Evolutionary conservation across 2,888 invertebrate genomes (phyloP).

Genomic region (Meiosimyza platycephala): DNA sequence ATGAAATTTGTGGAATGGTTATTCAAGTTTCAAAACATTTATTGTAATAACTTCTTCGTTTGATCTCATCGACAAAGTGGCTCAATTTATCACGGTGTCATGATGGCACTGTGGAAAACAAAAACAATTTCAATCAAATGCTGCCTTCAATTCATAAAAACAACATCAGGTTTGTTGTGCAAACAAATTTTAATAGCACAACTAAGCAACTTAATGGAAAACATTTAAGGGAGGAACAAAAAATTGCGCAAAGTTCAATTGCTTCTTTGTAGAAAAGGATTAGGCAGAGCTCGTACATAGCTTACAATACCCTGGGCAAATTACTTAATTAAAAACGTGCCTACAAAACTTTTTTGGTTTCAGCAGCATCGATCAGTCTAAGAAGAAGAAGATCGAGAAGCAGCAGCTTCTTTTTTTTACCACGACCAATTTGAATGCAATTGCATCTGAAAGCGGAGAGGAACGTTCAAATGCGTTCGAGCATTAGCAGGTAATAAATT

Average conservation of each 20-base stretch:
- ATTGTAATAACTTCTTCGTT: too few species aligned
- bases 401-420: background rate
- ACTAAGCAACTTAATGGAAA: background rate
- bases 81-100: conserved; percentile 39
- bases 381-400: background rate
- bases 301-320: conserved; percentile 49
- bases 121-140: too few species aligned
- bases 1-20: conserved; percentile 22
- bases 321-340: conserved; percentile 65
- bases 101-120: conserved; percentile 3
- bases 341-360: conserved; percentile 40
- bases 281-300: background rate
- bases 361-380: background rate
- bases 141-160: background rate
- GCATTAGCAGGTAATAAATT: conserved; percentile 63
- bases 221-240: background rate
- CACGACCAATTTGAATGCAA: background rate
- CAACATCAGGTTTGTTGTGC: too few species aligned
- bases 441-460: background rate
- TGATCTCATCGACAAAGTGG: conserved; percentile 39
- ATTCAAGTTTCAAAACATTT: too few species aligned
- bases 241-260: conserved; percentile 34
- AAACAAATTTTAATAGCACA: conserved; percentile 1
- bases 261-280: background rate
- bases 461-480: conserved; percentile 53